Percentiles rank a stretch among this genome's conserved stretches.
Evolutionary conservation across 53 echinoderm and acorn worm genomes (phyloP).

Genomic region (Luidia sarsii): DNA sequence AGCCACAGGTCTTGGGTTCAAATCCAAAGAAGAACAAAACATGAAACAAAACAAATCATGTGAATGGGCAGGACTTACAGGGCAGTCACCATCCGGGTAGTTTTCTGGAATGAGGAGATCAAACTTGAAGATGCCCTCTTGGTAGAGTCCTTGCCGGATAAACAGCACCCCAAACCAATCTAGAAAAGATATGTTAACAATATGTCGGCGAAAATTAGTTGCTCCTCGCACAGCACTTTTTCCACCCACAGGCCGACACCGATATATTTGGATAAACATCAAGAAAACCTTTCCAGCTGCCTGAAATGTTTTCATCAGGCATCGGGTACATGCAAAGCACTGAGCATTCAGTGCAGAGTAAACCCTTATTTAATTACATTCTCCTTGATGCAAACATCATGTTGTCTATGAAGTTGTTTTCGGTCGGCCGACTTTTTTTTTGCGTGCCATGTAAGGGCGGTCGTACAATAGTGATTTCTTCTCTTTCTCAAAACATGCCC

Average conservation of each 20-base stretch:
- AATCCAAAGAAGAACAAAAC: not conserved
- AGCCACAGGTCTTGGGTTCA: too few relatives aligned
- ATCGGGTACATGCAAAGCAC: too few relatives aligned
- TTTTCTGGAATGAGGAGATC: constrained; percentile 97
- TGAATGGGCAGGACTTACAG: constrained; percentile 84
- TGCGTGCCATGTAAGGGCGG: not conserved
- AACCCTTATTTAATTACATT: too few relatives aligned
- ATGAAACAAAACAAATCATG: not conserved
- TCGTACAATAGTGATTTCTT: not conserved
- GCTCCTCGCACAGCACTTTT: too few relatives aligned
- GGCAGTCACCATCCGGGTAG: constrained; percentile 97
- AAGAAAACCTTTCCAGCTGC: too few relatives aligned
- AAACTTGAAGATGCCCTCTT: constrained; percentile 99
- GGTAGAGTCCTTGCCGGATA: constrained; percentile 96
- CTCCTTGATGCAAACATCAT: too few relatives aligned
- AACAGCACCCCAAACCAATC: constrained; percentile 99
- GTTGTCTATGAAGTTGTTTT: too few relatives aligned
- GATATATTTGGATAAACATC: too few relatives aligned
- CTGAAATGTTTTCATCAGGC: too few relatives aligned
- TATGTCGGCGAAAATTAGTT: not conserved
- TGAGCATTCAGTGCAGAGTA: too few relatives aligned
- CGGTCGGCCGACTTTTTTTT: not conserved
- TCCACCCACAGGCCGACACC: too few relatives aligned
- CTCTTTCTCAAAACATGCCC: not conserved
- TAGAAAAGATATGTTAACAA: constrained; percentile 1